A percentile compares a stretch with the other conserved stretches of the same genome.
These are phyloP conservation scores for Eupithecia subfuscata DNA, from an alignment of 2,888 invertebrate genomes.

Conservation along the genomic window DNA sequence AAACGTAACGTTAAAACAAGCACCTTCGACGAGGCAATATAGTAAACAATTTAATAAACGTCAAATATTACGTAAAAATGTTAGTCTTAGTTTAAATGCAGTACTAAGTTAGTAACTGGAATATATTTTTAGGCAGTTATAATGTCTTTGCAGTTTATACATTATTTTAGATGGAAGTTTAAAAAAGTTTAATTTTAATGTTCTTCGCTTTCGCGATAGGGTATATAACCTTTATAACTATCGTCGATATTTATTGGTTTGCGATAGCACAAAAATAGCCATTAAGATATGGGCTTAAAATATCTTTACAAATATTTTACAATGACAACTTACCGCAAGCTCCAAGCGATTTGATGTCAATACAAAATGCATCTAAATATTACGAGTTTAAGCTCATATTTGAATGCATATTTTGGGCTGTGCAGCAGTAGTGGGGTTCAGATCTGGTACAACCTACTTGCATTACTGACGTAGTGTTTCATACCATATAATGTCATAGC, in stretches of 20 bases:
- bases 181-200: not conserved
- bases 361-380: too few relatives aligned
- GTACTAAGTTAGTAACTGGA: slow-evolving; percentile 17
- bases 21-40: slow-evolving; percentile 13
- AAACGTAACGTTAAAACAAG: not conserved
- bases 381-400: too few relatives aligned
- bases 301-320: too few relatives aligned
- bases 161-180: slow-evolving; percentile 17
- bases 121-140: slow-evolving; percentile 9
- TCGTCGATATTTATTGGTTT: not conserved
- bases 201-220: not conserved
- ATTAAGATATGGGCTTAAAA: too few relatives aligned
- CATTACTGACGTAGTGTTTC: too few relatives aligned
- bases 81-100: slow-evolving; percentile 32
- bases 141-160: not conserved
- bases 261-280: not conserved
- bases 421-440: too few relatives aligned
- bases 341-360: too few relatives aligned
- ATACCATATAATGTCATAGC: too few relatives aligned
- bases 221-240: not conserved
- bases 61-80: slow-evolving; percentile 17
- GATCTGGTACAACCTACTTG: too few relatives aligned
- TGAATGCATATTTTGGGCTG: too few relatives aligned
- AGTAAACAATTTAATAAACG: not conserved
- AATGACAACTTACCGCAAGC: too few relatives aligned